These are phyloP conservation scores for Parochlus steinenii DNA, from an alignment of 2,888 invertebrate genomes.

Conservation along the genomic window DNA sequence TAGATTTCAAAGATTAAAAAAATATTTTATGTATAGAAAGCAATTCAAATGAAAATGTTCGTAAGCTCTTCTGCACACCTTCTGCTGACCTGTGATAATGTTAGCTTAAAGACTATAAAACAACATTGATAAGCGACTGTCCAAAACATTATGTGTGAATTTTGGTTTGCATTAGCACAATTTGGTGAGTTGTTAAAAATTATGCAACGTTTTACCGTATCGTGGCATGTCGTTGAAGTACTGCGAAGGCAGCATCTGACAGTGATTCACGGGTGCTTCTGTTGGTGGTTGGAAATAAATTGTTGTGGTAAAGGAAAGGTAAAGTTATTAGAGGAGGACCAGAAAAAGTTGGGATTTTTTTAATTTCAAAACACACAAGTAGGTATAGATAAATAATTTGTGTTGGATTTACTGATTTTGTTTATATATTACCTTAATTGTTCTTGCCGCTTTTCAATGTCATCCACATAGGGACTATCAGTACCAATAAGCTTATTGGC, in stretches of 20 bases:
- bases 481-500: constrained; percentile 76
- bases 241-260: constrained; percentile 34
- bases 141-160: too few relatives aligned
- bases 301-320: not conserved
- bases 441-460: constrained; percentile 73
- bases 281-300: not conserved
- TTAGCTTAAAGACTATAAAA: too few relatives aligned
- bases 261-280: constrained; percentile 8
- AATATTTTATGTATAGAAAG: constrained; percentile 6
- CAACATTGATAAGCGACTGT: too few relatives aligned
- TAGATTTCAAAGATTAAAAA: constrained; percentile 6
- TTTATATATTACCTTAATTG: constrained; percentile 53
- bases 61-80: too few relatives aligned
- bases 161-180: too few relatives aligned
- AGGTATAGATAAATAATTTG: not conserved
- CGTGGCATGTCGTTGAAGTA: constrained; percentile 31
- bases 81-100: too few relatives aligned
- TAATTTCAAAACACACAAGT: not conserved
- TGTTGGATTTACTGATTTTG: not conserved
- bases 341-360: constrained; percentile 1
- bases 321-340: not conserved
- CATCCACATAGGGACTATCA: constrained; percentile 69
- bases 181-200: too few relatives aligned
- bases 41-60: too few relatives aligned
- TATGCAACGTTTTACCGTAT: too few relatives aligned